A percentile compares a stretch with the other conserved stretches of the same genome.
Conservation (phyloP, 2,113 vertebrate genomes). For the Pelodiscus sinensis region DNA sequence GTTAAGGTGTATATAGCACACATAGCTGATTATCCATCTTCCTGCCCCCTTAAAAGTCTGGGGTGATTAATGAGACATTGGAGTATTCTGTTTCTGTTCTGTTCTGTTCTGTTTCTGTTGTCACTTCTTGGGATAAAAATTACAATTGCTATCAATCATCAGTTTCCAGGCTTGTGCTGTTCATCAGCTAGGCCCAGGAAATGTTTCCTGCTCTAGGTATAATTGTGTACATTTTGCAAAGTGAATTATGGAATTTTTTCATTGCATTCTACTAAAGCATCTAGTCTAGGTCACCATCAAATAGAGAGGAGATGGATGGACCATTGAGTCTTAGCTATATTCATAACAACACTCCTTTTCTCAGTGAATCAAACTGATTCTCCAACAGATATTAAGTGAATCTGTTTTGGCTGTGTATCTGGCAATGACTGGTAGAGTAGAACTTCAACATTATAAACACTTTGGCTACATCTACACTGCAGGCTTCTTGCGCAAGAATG, state of each 20-base stretch:
- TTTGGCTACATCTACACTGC: too few relatives aligned
- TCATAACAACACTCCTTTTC: neutral
- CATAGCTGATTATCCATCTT: neutral
- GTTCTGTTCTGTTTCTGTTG: neutral
- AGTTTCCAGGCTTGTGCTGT: neutral
- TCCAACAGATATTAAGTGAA: neutral
- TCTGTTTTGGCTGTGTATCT: neutral
- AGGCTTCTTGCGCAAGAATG: too few relatives aligned
- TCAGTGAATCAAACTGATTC: neutral
- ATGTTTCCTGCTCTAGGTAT: neutral
- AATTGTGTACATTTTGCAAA: neutral
- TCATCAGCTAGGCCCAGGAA: neutral
- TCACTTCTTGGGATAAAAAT: neutral
- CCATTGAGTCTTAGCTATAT: neutral
- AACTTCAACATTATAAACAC: too few relatives aligned
- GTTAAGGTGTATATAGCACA: neutral
- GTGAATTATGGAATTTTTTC: neutral
- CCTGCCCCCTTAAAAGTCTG: neutral
- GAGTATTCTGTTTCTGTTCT: neutral
- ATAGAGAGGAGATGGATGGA: neutral
- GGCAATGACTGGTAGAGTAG: neutral
- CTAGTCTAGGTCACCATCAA: neutral
- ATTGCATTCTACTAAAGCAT: neutral
- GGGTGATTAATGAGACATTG: neutral
- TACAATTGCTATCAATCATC: neutral